A percentile compares a stretch with the other conserved stretches of the same genome.
phyloP scores from a whole-genome alignment of 2,888 invertebrate species.

The Capitulum mitella region DNA sequence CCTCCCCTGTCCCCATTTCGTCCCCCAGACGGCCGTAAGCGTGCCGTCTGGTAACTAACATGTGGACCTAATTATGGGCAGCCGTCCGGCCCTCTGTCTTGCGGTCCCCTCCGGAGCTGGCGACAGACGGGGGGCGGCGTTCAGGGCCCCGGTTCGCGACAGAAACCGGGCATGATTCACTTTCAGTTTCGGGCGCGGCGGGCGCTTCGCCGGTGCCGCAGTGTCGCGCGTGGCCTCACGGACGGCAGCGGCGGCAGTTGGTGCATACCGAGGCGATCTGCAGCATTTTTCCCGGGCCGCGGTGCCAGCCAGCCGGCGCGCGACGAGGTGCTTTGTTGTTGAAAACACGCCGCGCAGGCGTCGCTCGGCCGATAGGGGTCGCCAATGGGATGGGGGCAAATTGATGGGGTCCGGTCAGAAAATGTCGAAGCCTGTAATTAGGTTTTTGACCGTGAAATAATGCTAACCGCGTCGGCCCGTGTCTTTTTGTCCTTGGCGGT shows the following conservation, averaged over 20 bases:
- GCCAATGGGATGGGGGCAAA: neutral
- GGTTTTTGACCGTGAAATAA: slow-evolving; percentile 24
- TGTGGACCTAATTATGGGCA: slow-evolving; percentile 24
- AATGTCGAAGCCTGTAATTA: slow-evolving; percentile 25
- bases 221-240: too few species aligned
- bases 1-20: neutral
- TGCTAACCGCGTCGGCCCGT: slow-evolving; percentile 10
- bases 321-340: neutral
- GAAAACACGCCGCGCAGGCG: neutral
- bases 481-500: slow-evolving; percentile 21
- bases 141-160: neutral
- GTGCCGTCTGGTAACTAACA: slow-evolving; percentile 20
- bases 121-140: too few species aligned
- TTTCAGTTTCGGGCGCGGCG: slow-evolving; percentile 6
- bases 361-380: neutral
- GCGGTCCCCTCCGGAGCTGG: too few species aligned
- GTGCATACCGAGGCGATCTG: neutral
- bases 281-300: too few species aligned
- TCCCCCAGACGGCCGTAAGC: slow-evolving; percentile 16
- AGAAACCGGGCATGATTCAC: neutral
- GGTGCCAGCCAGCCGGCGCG: neutral
- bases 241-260: neutral
- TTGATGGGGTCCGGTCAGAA: slow-evolving; percentile 7
- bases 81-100: neutral
- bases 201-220: neutral